Percentiles rank a stretch among this genome's conserved stretches.
Conservation (phyloP, 2,888 invertebrate species). For the Drosophila kambysellisi region DNA sequence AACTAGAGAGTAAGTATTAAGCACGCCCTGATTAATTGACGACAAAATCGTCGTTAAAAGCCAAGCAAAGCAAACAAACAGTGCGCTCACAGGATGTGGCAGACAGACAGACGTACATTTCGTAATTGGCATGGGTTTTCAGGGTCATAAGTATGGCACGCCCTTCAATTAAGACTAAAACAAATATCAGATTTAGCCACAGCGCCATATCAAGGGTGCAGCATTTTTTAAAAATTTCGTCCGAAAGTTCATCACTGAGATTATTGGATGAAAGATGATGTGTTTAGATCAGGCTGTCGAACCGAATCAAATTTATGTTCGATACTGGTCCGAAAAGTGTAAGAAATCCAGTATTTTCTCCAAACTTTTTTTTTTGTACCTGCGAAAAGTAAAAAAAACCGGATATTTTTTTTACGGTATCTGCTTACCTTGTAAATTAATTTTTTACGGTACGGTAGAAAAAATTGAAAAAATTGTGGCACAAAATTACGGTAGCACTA, state of each 20-base stretch:
- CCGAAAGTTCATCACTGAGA: not conserved
- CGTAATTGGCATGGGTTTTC: constrained; percentile 30
- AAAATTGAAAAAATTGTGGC: not conserved
- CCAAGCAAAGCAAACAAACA: constrained; percentile 29
- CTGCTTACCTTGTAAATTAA: not conserved
- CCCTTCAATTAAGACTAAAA: constrained; percentile 34
- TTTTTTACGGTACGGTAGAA: not conserved
- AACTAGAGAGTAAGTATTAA: constrained; percentile 1
- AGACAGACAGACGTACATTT: constrained; percentile 21
- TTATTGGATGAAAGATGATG: not conserved
- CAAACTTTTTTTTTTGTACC: not conserved
- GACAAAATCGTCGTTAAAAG: constrained; percentile 35
- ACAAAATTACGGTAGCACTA: not conserved
- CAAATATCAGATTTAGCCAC: constrained; percentile 27
- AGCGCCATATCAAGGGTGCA: constrained; percentile 9
- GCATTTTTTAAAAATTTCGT: constrained; percentile 6
- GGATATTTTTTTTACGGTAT: too few species aligned
- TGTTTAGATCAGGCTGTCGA: not conserved
- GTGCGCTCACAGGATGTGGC: constrained; percentile 39
- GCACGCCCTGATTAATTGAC: constrained; percentile 54
- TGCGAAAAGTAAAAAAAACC: not conserved
- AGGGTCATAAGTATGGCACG: constrained; percentile 23
- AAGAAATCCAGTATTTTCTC: not conserved
- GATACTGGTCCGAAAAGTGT: not conserved
- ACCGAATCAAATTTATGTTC: not conserved